Evolutionary conservation across 2,797 vertebrate genomes (phyloP), one percentile per base, ranked within the genome.

Genomic region (Bucorvus abyssinicus): DNA sequence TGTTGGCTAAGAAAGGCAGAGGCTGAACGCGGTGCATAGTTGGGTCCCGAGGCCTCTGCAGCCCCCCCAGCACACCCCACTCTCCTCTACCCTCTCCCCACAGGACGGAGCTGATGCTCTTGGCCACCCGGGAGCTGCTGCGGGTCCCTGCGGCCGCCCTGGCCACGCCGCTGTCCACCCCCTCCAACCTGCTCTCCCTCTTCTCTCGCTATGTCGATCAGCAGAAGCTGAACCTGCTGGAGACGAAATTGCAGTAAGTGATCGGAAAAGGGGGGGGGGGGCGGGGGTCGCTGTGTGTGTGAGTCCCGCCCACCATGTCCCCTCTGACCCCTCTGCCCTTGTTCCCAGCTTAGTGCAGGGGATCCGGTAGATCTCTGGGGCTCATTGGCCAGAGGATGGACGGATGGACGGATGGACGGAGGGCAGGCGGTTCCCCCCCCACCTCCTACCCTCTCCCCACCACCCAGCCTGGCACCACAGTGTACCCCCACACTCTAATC

Each of bases 91-190:
- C 40, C 16, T 9, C 42, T 64, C 63, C 20, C 8, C 14, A 20
- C 96, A 99, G 99, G 99, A 99, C 98, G 1, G 99, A 99, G 97
- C 94, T 99, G 97, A 99, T 99, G 98, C 99, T 99, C 86, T 98
- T 98, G n/a, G 99, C 99, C 17, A 99, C 98, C 4, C 97, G 98
- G 97, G 99, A 99, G 97, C 96, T 99, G 88, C 97, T 99, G 76
- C 98, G 97, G 50, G 97, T 99, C 68, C 98, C 99, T 27, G 96
- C 98, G 69, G 98, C 98, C 1, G 98, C 98, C n/a, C 96, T 99
- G 47, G 98, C 99, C 16, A 98, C 99, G 57, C 99, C 99, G 0
- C 89, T 99, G 94, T 98, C 99, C 90, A 98, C 98, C 24, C 99
- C 99, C 32, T 98, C 98, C 52, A 99, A 99, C 98, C 95, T 99